These are phyloP conservation scores for Diploptera punctata DNA, from an alignment of 2,888 invertebrate species.

Conservation along the genomic window DNA sequence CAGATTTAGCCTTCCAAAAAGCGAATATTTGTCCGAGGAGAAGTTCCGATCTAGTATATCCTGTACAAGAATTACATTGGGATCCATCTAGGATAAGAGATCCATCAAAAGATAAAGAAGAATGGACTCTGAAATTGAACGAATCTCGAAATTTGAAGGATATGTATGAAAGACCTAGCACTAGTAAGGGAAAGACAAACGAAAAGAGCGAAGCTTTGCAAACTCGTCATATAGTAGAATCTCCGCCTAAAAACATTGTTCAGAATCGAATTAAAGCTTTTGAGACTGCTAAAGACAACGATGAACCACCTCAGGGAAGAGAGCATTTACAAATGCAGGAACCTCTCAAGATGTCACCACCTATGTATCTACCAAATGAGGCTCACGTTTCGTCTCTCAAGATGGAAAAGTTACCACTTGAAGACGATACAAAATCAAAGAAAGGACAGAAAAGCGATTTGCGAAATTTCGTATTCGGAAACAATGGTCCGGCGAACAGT, in stretches of 20 bases:
- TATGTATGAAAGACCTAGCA: slow-evolving; percentile 54
- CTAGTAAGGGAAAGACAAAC: slow-evolving; percentile 45
- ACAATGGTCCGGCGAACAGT: slow-evolving; percentile 11
- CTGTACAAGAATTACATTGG: slow-evolving; percentile 19
- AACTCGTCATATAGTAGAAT: slow-evolving; percentile 32
- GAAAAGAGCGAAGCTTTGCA: slow-evolving; percentile 32
- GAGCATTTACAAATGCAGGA: slow-evolving; percentile 54
- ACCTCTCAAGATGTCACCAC: slow-evolving; percentile 53
- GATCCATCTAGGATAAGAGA: neutral
- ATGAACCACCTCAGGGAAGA: slow-evolving; percentile 42
- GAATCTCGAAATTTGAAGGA: slow-evolving; percentile 55
- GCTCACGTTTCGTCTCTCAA: slow-evolving; percentile 53
- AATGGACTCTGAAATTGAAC: slow-evolving; percentile 51
- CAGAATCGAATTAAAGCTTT: slow-evolving; percentile 51
- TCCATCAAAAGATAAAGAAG: slow-evolving; percentile 46
- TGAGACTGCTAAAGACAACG: slow-evolving; percentile 38
- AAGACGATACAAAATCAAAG: slow-evolving; percentile 37
- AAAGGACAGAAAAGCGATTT: slow-evolving; percentile 44
- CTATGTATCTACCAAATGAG: slow-evolving; percentile 52
- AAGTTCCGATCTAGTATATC: slow-evolving; percentile 30
- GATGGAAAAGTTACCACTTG: neutral
- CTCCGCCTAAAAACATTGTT: slow-evolving; percentile 49
- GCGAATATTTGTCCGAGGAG: slow-evolving; percentile 14
- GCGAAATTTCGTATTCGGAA: slow-evolving; percentile 49
- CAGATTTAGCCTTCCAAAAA: slow-evolving; percentile 40